A percentile compares a stretch with the other conserved stretches of the same genome.
These are phyloP conservation scores for Holothuria scabra DNA, from an alignment of 53 echinoderm and acorn worm genomes.

Conservation along the genomic window DNA sequence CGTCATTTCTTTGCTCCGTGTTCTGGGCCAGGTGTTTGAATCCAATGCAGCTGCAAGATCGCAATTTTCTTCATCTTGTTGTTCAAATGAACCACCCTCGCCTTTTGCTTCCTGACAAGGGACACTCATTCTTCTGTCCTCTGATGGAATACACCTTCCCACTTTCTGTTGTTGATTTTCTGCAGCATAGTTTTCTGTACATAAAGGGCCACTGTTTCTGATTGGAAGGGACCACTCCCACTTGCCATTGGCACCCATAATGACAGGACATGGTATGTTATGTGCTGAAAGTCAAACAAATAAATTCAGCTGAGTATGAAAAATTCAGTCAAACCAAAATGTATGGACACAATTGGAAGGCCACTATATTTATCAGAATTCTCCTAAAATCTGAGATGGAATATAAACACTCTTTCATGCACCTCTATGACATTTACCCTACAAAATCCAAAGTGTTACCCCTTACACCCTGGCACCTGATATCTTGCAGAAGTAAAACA, in stretches of 20 bases:
- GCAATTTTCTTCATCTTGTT: neutral
- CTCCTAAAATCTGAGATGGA: no score
- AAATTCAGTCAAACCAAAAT: no score
- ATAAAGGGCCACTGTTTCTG: neutral
- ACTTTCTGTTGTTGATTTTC: neutral
- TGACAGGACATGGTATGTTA: conserved; percentile 42
- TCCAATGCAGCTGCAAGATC: neutral
- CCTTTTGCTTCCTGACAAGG: conserved; percentile 27
- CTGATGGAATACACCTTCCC: neutral
- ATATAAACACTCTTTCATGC: no score
- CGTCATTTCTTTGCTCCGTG: neutral
- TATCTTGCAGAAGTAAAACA: no score
- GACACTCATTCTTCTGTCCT: conserved; percentile 27
- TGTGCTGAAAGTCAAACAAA: conserved; percentile 34
- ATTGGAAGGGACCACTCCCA: conserved; percentile 50
- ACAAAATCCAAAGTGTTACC: no score
- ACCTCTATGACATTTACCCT: no score
- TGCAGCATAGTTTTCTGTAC: neutral
- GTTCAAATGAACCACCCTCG: neutral
- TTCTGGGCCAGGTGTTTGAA: conserved; percentile 40
- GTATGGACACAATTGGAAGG: no score
- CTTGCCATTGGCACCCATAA: conserved; percentile 19
- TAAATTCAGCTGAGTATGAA: no score
- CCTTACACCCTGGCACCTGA: no score
- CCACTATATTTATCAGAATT: no score